Percentiles rank a stretch among this genome's conserved stretches.
Evolutionary conservation across 1,140 invertebrate species (phyloP).

Genomic region (Calycopis cecrops): DNA sequence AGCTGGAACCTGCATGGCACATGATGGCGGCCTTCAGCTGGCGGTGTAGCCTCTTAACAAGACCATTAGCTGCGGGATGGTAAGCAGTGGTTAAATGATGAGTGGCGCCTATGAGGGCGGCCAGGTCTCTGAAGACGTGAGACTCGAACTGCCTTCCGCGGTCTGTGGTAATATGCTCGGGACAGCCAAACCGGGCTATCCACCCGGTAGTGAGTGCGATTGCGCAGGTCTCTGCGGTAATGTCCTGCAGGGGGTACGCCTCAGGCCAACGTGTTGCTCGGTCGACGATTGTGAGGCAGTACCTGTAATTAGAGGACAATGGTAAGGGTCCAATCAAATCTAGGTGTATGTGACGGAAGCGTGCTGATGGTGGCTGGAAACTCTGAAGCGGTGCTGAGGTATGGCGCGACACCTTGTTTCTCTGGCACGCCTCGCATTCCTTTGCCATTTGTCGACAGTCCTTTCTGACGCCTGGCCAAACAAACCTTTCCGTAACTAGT

Average conservation of each 20-base stretch:
- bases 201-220: constrained; percentile 9
- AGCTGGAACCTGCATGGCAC: too few relatives aligned
- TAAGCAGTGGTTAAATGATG: constrained; percentile 51
- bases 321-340: constrained; percentile 19
- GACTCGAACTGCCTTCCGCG: constrained; percentile 21
- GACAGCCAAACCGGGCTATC: constrained; percentile 16
- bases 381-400: constrained; percentile 7
- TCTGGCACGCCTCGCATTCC: constrained; percentile 15
- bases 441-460: constrained; percentile 14
- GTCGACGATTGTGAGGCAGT: constrained; percentile 18
- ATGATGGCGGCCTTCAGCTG: too few relatives aligned
- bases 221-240: constrained; percentile 10
- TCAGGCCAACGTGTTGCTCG: too few relatives aligned
- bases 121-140: constrained; percentile 3
- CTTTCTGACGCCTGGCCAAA: constrained; percentile 15
- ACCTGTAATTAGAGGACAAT: constrained; percentile 8
- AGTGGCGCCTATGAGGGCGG: constrained; percentile 6
- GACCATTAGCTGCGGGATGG: too few relatives aligned
- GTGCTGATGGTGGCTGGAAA: constrained; percentile 9
- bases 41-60: too few relatives aligned
- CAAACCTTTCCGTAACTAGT: constrained; percentile 16
- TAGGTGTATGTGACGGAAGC: constrained; percentile 18
- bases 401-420: constrained; percentile 19
- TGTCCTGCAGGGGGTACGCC: too few relatives aligned
- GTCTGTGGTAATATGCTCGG: constrained; percentile 16